A percentile compares a stretch with the other conserved stretches of the same genome.
Evolutionary conservation across 2,113 vertebrate species (phyloP).

Genomic region (Columba livia): DNA sequence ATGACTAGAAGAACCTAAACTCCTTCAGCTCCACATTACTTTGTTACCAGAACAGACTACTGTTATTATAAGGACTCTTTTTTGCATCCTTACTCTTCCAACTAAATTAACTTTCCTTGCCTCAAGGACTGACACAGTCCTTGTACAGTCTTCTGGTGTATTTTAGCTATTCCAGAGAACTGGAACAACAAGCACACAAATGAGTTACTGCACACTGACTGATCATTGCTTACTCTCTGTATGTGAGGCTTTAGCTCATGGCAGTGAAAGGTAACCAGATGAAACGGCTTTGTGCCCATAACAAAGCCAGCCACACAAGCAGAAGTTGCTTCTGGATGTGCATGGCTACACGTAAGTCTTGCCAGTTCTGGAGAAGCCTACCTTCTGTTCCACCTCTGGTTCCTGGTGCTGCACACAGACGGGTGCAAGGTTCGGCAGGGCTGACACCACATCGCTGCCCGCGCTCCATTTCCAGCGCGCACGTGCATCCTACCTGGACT

Average conservation of each 20-base stretch:
- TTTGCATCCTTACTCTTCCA: conserved; percentile 37
- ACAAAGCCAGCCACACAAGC: not conserved
- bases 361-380: not conserved
- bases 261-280: not conserved
- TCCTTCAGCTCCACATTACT: conserved; percentile 2
- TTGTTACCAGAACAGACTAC: conserved; percentile 1
- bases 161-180: conserved; percentile 32
- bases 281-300: not conserved
- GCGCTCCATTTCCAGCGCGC: not conserved
- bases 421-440: not conserved
- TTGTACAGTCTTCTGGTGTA: not conserved
- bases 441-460: not conserved
- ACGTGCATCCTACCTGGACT: not conserved
- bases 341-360: not conserved
- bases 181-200: conserved; percentile 53
- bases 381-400: not conserved
- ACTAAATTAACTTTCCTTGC: conserved; percentile 65
- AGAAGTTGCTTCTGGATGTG: conserved; percentile 20
- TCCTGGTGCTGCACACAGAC: not conserved
- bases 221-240: conserved; percentile 4
- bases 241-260: not conserved
- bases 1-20: not conserved
- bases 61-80: not conserved
- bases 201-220: not conserved
- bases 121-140: conserved; percentile 45